A percentile compares a stretch with the other conserved stretches of the same genome.
phyloP scores from a whole-genome alignment of 1,140 invertebrate species.

The Stegodyphus mimosarum region DNA sequence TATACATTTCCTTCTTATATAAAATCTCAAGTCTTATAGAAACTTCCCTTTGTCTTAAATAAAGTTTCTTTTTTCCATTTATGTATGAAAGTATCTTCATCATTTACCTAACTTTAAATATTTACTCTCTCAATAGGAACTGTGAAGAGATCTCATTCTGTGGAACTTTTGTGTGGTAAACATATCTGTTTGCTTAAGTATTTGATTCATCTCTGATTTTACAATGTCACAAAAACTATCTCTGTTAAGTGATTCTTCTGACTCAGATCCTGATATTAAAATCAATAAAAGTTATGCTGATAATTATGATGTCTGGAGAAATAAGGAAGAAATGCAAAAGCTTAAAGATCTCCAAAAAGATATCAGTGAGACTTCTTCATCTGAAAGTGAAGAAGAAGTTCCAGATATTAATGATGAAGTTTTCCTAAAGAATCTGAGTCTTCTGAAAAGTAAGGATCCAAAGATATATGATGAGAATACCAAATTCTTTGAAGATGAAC shows the following conservation, averaged over 20 bases:
- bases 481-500: constrained; percentile 66
- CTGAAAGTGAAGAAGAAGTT: constrained; percentile 22
- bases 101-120: too few species aligned
- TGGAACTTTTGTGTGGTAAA: too few species aligned
- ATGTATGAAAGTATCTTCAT: too few species aligned
- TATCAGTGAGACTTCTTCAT: background rate
- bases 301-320: constrained; percentile 82
- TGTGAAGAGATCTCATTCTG: too few species aligned
- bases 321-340: constrained; percentile 87
- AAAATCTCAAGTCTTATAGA: too few species aligned
- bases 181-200: too few species aligned
- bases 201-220: background rate
- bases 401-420: constrained; percentile 66
- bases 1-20: too few species aligned
- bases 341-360: constrained; percentile 72
- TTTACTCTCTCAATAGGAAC: too few species aligned
- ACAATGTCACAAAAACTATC: constrained; percentile 3
- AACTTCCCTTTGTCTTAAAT: too few species aligned
- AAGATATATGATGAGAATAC: constrained; percentile 70
- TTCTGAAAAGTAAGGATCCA: constrained; percentile 71
- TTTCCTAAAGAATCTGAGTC: constrained; percentile 70
- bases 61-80: too few species aligned
- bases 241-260: constrained; percentile 17
- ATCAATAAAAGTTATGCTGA: constrained; percentile 84
- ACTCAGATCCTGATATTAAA: constrained; percentile 69